phyloP scores from a whole-genome alignment of 2,888 invertebrate genomes.

The Boloria euphrosyne region DNA sequence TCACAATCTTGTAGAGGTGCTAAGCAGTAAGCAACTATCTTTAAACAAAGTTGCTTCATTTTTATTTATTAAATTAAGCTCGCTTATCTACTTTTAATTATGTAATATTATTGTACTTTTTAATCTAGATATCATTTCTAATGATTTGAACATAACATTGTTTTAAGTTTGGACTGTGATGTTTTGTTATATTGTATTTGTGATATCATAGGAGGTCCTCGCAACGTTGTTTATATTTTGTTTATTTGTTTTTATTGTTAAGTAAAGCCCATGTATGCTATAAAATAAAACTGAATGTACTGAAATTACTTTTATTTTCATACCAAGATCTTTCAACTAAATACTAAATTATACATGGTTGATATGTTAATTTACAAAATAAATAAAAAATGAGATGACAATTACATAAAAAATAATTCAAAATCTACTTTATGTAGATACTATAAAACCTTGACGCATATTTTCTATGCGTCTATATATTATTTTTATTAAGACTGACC shows the following conservation, averaged over 20 bases:
- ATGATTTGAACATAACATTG: background rate
- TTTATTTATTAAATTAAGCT: too few species aligned
- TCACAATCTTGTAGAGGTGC: too few species aligned
- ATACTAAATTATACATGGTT: slow-evolving; percentile 2
- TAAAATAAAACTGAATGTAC: slow-evolving; percentile 15
- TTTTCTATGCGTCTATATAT: too few species aligned
- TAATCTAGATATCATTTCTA: background rate
- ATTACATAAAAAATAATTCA: slow-evolving; percentile 2
- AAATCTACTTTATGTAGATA: slow-evolving; percentile 1
- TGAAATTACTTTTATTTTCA: slow-evolving; percentile 19
- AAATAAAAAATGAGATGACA: background rate
- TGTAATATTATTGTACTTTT: background rate
- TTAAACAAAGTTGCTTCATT: too few species aligned
- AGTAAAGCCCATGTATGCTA: slow-evolving; percentile 10
- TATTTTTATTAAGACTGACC: too few species aligned
- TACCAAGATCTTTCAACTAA: slow-evolving; percentile 8
- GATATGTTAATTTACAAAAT: slow-evolving; percentile 18
- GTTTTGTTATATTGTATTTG: slow-evolving; percentile 20
- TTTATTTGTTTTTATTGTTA: slow-evolving; percentile 10
- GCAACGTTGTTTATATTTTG: slow-evolving; percentile 12
- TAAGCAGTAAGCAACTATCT: too few species aligned
- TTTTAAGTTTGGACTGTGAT: slow-evolving; percentile 19
- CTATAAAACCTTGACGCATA: too few species aligned
- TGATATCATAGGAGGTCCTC: background rate
- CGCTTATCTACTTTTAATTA: background rate